A percentile compares a stretch with the other conserved stretches of the same genome.
These are phyloP conservation scores for Amblyraja radiata DNA, from an alignment of 2,797 vertebrate genomes.

Conservation along the genomic window DNA sequence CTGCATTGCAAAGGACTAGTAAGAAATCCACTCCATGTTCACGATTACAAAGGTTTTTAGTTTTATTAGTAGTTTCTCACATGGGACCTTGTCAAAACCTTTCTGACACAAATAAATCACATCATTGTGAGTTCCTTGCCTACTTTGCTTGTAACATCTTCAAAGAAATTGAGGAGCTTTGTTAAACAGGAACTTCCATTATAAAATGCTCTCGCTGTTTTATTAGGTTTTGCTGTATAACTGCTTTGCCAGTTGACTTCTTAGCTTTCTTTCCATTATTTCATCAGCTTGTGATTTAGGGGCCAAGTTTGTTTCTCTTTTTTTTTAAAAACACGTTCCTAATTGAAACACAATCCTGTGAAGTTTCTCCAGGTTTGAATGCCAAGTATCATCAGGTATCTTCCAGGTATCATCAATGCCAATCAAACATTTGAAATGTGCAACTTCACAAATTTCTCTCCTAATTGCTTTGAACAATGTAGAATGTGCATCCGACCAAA, in stretches of 20 bases:
- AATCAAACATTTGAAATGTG: no score
- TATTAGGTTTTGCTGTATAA: background rate
- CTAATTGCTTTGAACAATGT: background rate
- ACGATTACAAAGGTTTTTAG: background rate
- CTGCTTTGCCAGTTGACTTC: background rate
- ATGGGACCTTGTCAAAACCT: background rate
- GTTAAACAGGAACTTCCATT: background rate
- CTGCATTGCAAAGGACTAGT: background rate
- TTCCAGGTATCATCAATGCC: background rate
- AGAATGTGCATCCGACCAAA: background rate
- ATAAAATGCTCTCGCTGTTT: background rate
- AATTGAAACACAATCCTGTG: background rate
- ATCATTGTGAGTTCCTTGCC: background rate
- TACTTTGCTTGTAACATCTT: background rate
- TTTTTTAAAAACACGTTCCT: background rate
- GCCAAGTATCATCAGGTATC: no score
- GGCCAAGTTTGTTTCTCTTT: background rate
- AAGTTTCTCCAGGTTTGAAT: background rate
- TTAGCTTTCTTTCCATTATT: background rate
- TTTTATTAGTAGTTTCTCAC: background rate
- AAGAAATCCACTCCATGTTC: background rate
- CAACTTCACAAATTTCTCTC: background rate
- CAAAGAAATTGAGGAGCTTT: background rate
- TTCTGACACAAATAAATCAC: constrained; percentile 23
- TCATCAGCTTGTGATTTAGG: background rate